Conservation (phyloP, 2,888 invertebrate species). For the Stenodera caucasica region DNA sequence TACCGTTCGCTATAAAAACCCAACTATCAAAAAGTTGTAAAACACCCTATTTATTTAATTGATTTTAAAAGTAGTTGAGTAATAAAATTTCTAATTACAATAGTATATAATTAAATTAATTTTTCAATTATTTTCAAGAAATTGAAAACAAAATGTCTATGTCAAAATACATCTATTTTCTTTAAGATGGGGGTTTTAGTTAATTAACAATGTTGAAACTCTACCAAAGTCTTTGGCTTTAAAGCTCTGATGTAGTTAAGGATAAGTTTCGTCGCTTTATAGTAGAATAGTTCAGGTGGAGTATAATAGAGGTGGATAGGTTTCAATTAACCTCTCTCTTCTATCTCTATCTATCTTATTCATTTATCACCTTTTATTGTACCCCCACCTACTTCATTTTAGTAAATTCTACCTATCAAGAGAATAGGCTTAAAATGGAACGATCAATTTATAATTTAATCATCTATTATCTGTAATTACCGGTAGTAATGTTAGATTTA, state of each 20-base stretch:
- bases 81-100: no score
- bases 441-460: constrained; percentile 48
- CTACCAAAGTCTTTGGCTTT: neutral
- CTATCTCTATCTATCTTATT: constrained; percentile 7
- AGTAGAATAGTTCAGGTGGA: constrained; percentile 47
- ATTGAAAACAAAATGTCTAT: neutral
- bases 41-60: neutral
- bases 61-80: constrained; percentile 5
- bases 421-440: constrained; percentile 47
- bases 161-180: no score
- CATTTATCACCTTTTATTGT: constrained; percentile 14
- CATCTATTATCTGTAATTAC: constrained; percentile 47
- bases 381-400: constrained; percentile 27
- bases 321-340: constrained; percentile 53
- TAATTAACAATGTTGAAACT: constrained; percentile 1
- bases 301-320: constrained; percentile 53
- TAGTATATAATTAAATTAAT: no score
- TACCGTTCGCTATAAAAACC: neutral
- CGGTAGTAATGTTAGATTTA: no score
- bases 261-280: constrained; percentile 49
- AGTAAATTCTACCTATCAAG: constrained; percentile 35
- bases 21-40: neutral
- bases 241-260: constrained; percentile 32
- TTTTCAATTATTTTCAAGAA: no score
- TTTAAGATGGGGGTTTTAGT: neutral